Evolutionary conservation across 2,888 invertebrate species (phyloP).

Genomic region (Ceramica pisi): DNA sequence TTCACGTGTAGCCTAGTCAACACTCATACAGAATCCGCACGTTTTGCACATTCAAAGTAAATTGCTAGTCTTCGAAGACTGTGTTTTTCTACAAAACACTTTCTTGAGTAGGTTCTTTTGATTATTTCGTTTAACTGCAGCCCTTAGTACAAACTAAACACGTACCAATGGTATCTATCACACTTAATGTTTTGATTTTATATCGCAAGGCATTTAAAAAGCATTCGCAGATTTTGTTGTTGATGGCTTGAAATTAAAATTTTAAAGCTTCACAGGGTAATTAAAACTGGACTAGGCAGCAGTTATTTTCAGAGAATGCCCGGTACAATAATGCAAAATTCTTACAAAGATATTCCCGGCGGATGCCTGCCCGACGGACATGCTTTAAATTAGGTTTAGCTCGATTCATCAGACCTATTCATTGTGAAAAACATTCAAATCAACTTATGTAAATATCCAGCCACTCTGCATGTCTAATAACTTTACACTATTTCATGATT

Average conservation of each 20-base stretch:
- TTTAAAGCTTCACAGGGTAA: constrained; percentile 8
- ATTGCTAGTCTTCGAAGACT: neutral
- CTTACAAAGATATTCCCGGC: neutral
- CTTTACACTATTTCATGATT: neutral
- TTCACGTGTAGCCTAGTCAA: neutral
- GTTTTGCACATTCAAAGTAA: neutral
- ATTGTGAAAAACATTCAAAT: neutral
- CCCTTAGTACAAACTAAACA: too few relatives aligned
- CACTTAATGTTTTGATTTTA: neutral
- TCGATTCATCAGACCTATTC: neutral
- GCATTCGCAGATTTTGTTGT: neutral
- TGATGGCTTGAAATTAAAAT: neutral
- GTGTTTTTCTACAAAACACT: too few relatives aligned
- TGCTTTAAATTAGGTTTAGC: constrained; percentile 2
- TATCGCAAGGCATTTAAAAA: neutral
- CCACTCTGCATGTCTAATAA: neutral
- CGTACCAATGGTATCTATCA: neutral
- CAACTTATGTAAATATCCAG: neutral
- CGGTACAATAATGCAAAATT: constrained; percentile 1
- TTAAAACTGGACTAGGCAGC: neutral
- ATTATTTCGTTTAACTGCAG: too few relatives aligned
- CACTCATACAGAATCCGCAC: neutral
- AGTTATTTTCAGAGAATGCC: neutral
- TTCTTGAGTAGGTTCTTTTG: too few relatives aligned
- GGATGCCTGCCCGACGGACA: too few relatives aligned